Evolutionary conservation across 1,140 invertebrate species (phyloP).

Genomic region (Brachionus rubens): DNA sequence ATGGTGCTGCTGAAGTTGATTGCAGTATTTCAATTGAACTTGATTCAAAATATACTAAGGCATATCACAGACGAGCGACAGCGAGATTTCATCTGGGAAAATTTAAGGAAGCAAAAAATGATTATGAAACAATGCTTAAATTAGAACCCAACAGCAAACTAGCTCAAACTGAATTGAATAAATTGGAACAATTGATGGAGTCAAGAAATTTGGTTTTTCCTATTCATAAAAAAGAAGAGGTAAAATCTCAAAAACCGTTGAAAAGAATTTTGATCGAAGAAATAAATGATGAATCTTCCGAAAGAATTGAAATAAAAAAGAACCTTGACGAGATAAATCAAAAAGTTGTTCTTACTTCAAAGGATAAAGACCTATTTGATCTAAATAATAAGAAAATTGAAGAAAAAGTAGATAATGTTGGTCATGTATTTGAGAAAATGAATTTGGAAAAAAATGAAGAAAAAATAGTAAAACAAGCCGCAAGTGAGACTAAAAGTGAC

Average conservation of each 20-base stretch:
- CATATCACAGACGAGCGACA: constrained; percentile 71
- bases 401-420: constrained; percentile 7
- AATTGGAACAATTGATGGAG: constrained; percentile 62
- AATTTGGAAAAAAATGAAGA: neutral
- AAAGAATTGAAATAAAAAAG: constrained; percentile 5
- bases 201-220: constrained; percentile 47
- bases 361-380: constrained; percentile 15
- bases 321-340: constrained; percentile 24
- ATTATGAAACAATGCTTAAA: constrained; percentile 67
- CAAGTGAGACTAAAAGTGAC: neutral
- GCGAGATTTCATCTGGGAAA: constrained; percentile 68
- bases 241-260: constrained; percentile 55
- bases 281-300: constrained; percentile 48
- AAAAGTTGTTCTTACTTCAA: neutral
- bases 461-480: neutral
- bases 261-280: constrained; percentile 55
- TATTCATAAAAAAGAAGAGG: constrained; percentile 52
- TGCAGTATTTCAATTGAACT: constrained; percentile 70
- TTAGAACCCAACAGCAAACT: constrained; percentile 70
- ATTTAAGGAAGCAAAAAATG: constrained; percentile 67
- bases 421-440: too few relatives aligned
- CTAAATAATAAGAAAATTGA: neutral
- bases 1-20: constrained; percentile 72
- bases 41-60: constrained; percentile 75
- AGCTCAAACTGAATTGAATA: constrained; percentile 63